These are phyloP conservation scores for Sphenodon punctatus DNA, from an alignment of 2,797 vertebrate genomes.

Conservation along the genomic window DNA sequence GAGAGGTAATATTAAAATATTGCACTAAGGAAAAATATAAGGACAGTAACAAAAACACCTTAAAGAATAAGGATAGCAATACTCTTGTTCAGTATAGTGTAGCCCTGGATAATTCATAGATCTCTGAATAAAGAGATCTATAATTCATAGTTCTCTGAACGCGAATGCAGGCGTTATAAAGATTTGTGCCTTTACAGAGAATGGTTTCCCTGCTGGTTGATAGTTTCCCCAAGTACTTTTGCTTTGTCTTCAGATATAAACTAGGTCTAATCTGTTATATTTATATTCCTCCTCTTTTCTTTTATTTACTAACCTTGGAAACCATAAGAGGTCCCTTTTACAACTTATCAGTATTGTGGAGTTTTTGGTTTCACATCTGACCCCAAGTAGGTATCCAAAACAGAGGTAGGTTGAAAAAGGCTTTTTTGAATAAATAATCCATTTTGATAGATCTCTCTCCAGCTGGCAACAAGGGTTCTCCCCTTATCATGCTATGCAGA, in stretches of 20 bases:
- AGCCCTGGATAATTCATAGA: constrained; percentile 28
- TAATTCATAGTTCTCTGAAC: constrained; percentile 3
- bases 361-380: constrained; percentile 49
- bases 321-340: constrained; percentile 35
- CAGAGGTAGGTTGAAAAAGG: constrained; percentile 73
- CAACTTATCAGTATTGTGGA: constrained; percentile 36
- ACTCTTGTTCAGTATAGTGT: no score
- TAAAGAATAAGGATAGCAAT: constrained; percentile 29
- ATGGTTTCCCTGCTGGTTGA: not conserved
- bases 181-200: constrained; percentile 44
- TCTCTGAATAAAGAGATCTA: no score
- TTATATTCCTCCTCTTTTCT: constrained; percentile 19
- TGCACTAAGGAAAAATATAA: constrained; percentile 70
- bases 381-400: constrained; percentile 40
- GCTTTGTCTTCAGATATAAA: constrained; percentile 52
- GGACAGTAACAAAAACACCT: constrained; percentile 38
- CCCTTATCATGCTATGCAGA: constrained; percentile 49
- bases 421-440: constrained; percentile 64
- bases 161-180: constrained; percentile 50
- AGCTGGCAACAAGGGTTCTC: constrained; percentile 34
- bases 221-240: not conserved
- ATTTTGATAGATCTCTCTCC: constrained; percentile 37
- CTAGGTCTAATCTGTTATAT: constrained; percentile 50
- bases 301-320: constrained; percentile 32
- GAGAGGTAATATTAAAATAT: constrained; percentile 68